Percentiles rank a stretch among this genome's conserved stretches.
phyloP scores from a whole-genome alignment of 2,797 vertebrate species.

The Brotula barbata region DNA sequence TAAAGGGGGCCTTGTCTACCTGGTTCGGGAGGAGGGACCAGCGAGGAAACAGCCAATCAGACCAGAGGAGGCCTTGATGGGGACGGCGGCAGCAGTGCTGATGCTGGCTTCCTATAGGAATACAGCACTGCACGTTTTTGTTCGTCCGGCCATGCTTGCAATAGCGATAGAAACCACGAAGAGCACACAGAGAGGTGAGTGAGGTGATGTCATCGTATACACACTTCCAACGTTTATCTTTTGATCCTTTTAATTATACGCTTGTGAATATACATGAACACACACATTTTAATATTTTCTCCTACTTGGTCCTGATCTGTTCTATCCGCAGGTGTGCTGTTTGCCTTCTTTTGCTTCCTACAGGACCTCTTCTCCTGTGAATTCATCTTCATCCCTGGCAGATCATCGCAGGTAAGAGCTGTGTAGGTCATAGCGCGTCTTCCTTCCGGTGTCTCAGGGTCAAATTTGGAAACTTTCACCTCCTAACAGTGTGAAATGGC shows the following conservation, averaged over 20 bases:
- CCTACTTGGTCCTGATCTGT: neutral
- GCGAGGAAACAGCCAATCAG: conserved; percentile 49
- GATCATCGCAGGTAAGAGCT: conserved; percentile 81
- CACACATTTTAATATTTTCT: neutral
- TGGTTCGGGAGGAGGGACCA: conserved; percentile 72
- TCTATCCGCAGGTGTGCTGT: conserved; percentile 82
- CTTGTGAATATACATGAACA: neutral
- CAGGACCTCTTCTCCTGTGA: conserved; percentile 87
- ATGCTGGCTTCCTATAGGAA: conserved; percentile 90
- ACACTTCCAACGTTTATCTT: too few species aligned
- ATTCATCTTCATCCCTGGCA: conserved; percentile 89
- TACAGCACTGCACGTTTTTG: conserved; percentile 86
- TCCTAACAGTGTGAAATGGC: neutral
- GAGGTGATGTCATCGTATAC: too few species aligned
- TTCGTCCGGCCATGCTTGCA: conserved; percentile 87
- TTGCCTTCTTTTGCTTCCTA: conserved; percentile 86
- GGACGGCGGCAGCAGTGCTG: conserved; percentile 77
- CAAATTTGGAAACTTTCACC: neutral
- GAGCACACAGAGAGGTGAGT: conserved; percentile 81
- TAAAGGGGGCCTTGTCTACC: conserved; percentile 73
- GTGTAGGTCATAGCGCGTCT: neutral
- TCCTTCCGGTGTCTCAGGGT: neutral
- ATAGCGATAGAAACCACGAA: conserved; percentile 76
- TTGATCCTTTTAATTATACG: too few species aligned
- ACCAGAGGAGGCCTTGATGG: conserved; percentile 75